Evolutionary conservation across 2,797 vertebrate species (phyloP).

Genomic region (Semaprochilodus insignis): DNA sequence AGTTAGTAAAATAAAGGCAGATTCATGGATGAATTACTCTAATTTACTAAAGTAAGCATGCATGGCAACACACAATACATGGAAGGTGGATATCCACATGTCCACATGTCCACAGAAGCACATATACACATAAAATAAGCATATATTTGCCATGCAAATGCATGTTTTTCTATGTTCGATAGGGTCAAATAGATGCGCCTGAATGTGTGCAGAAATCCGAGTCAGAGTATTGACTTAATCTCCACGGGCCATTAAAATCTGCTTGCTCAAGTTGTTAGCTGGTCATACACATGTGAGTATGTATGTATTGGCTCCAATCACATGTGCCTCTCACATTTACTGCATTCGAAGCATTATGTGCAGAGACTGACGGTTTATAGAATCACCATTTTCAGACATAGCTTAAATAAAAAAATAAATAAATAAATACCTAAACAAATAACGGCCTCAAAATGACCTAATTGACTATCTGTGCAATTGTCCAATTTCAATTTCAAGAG

Average conservation of each 20-base stretch:
- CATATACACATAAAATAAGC: slow-evolving; percentile 3
- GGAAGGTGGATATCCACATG: slow-evolving; percentile 22
- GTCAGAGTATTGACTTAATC: slow-evolving; percentile 14
- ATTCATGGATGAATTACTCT: slow-evolving; percentile 43
- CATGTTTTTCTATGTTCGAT: slow-evolving; percentile 22
- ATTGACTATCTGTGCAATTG: too few relatives aligned
- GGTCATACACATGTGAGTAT: not conserved
- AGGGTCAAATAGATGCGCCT: not conserved
- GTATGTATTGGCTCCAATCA: not conserved
- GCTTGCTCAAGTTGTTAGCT: slow-evolving; percentile 18
- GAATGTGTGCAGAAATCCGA: slow-evolving; percentile 12
- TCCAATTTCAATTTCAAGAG: too few relatives aligned
- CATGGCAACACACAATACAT: slow-evolving; percentile 17
- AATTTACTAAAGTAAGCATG: slow-evolving; percentile 42
- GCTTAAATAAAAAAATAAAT: not conserved
- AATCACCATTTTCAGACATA: not conserved
- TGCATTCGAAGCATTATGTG: not conserved
- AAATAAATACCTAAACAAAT: not conserved
- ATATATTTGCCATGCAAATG: slow-evolving; percentile 38
- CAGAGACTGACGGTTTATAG: not conserved
- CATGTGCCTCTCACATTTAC: not conserved
- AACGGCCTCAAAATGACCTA: not conserved
- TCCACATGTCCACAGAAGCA: not conserved
- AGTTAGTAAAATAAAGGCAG: slow-evolving; percentile 37
- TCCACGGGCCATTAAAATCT: slow-evolving; percentile 26